These are phyloP conservation scores for Ceryle rudis DNA, from an alignment of 2,797 vertebrate species.

Conservation along the genomic window DNA sequence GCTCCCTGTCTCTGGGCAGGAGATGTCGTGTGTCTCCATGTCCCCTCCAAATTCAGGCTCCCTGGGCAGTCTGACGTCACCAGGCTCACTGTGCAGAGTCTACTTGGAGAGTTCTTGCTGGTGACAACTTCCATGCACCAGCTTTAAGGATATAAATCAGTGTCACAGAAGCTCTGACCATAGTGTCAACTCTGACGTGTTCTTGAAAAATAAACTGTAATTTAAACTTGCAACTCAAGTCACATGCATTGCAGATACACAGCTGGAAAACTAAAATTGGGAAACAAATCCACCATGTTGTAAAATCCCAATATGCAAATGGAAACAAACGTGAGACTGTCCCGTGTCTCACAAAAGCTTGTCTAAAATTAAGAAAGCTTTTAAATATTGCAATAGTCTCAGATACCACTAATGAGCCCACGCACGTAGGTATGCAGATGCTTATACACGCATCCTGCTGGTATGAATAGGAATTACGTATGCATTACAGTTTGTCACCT, in stretches of 20 bases:
- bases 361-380: not conserved
- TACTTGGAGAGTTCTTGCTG: rapidly evolving
- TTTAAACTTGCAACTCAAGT: not conserved
- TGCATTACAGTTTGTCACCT: not conserved
- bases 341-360: not conserved
- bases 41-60: not conserved
- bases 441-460: not conserved
- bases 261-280: not conserved
- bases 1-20: not conserved
- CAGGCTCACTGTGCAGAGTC: not conserved
- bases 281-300: not conserved
- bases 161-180: not conserved
- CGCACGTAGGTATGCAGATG: not conserved
- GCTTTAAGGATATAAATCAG: not conserved
- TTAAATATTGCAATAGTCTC: not conserved
- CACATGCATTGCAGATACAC: not conserved
- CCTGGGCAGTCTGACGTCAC: not conserved
- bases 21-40: rapidly evolving
- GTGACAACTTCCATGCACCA: not conserved
- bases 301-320: not conserved
- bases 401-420: not conserved
- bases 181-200: not conserved
- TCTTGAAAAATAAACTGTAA: not conserved
- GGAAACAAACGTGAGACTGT: not conserved
- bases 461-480: not conserved